phyloP scores from a whole-genome alignment of 2,113 vertebrate genomes.

The Cololabis saira region DNA sequence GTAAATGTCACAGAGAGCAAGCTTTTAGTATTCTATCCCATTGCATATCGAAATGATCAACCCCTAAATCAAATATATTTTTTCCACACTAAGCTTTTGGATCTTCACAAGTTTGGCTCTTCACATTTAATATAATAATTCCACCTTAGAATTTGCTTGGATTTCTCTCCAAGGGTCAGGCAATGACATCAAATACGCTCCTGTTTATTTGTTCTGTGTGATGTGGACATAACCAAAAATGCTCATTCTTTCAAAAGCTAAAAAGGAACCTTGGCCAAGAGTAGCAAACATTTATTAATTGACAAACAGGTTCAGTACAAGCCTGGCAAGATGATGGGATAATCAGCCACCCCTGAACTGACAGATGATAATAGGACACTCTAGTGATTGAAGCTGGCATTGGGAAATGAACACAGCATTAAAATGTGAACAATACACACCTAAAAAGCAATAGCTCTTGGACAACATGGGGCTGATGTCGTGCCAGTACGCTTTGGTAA shows the following conservation, averaged over 20 bases:
- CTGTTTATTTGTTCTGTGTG: not conserved
- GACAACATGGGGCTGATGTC: conserved; percentile 70
- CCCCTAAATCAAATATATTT: not conserved
- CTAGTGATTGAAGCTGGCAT: conserved; percentile 57
- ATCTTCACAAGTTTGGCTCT: not conserved
- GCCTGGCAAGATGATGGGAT: conserved; percentile 39
- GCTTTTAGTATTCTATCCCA: not conserved
- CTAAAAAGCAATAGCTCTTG: conserved; percentile 66
- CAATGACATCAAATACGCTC: not conserved
- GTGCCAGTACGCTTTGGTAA: conserved; percentile 66
- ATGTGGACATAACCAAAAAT: not conserved
- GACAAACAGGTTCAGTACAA: not conserved
- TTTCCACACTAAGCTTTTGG: not conserved
- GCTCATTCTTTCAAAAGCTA: not conserved
- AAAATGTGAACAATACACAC: conserved; percentile 65
- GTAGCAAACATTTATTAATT: not conserved
- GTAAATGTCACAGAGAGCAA: conserved; percentile 3
- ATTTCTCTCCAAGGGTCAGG: not conserved
- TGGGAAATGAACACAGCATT: conserved; percentile 47
- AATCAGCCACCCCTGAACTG: conserved; percentile 54
- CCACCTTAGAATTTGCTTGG: not conserved
- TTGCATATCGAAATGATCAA: not conserved
- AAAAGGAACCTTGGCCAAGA: not conserved
- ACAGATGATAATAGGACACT: conserved; percentile 54
- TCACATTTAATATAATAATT: not conserved